Base-by-base conservation (phyloP, 2,888 invertebrate species). In the Aricia artaxerxes region DNA sequence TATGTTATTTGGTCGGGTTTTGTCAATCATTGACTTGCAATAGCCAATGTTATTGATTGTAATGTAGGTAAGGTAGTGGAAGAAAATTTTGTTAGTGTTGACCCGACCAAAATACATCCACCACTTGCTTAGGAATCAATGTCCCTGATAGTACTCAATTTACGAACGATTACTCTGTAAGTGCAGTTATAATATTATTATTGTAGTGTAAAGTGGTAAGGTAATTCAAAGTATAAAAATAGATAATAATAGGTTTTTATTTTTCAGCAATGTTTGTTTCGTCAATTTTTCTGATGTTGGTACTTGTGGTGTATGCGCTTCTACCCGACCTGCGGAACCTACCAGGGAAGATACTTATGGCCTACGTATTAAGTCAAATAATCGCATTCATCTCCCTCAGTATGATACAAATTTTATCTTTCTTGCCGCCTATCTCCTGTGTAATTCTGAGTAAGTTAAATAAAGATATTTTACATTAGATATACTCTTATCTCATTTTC, bases 331-430 rank as follows among this genome's bases (percentile, higher is more conserved):
- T 84, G 31, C 77, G 81, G 60, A 97, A 97, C 87, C 94, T 97
- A 6, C 97, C 97, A 81, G 97, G 97, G 7, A 95, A 96, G 86
- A 96, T 96, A 0, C 90, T 97, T 78, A 96, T 97, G 95, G 96
- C 96, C 79, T 97, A 97, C 87, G 96, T 97, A 1, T 86, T 95
- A 7, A 95, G 96, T 44, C 91, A 97, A 57, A 91, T 96, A 81
- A 87, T 95, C 0, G 96, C 95, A 1, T 97, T 97, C 86, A 84
- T 95, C 1, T 91, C 95, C 78, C 86, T 97, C 78, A 94, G 95
- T 7, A 86, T 92, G 35, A 93, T 95, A 84, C 95, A 95, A 35
- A 81, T 91, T 72, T 84, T 35, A 24, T 1, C 0, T 53, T 9
- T 3, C 7, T 5, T 73, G 9, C n/a, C 40, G 24, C 40, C 69